A percentile compares a stretch with the other conserved stretches of the same genome.
Conservation (phyloP, 2,113 vertebrate genomes). For the Pollachius pollachius region DNA sequence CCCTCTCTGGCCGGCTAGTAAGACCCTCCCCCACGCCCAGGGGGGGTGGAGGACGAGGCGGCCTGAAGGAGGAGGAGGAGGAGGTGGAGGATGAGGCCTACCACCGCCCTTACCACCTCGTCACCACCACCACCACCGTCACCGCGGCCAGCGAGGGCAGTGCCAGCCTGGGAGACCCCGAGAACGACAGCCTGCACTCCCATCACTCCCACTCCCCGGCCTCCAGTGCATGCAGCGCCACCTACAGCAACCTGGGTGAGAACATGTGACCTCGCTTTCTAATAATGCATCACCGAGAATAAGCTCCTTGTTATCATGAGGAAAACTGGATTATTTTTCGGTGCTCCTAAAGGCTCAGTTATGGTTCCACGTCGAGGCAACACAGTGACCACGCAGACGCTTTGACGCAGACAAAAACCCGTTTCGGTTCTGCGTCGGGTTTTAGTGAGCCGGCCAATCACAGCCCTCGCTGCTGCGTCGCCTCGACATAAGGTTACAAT, state of each 20-base stretch:
- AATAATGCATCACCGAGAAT: neutral
- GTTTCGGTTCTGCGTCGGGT: too few species aligned
- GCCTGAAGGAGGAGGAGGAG: slow-evolving; percentile 42
- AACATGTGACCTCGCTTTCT: neutral
- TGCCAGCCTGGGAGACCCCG: slow-evolving; percentile 61
- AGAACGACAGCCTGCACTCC: slow-evolving; percentile 71
- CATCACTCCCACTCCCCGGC: slow-evolving; percentile 73
- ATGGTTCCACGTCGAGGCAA: too few species aligned
- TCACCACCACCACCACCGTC: neutral
- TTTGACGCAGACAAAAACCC: too few species aligned
- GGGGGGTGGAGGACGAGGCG: slow-evolving; percentile 28
- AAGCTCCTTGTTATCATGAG: neutral
- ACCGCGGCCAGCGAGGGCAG: slow-evolving; percentile 57
- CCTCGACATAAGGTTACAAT: too few species aligned
- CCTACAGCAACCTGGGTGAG: slow-evolving; percentile 94
- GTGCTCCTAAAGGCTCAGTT: neutral
- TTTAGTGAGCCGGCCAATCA: too few species aligned
- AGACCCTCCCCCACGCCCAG: slow-evolving; percentile 48
- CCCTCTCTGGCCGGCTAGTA: slow-evolving; percentile 10
- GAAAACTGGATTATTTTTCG: neutral
- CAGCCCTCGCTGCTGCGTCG: too few species aligned
- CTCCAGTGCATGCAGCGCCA: slow-evolving; percentile 84
- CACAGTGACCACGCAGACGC: too few species aligned
- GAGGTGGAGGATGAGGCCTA: too few species aligned
- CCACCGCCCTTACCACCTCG: too few species aligned